Conservation (phyloP, 2,113 vertebrate species). For the Caloenas nicobarica region DNA sequence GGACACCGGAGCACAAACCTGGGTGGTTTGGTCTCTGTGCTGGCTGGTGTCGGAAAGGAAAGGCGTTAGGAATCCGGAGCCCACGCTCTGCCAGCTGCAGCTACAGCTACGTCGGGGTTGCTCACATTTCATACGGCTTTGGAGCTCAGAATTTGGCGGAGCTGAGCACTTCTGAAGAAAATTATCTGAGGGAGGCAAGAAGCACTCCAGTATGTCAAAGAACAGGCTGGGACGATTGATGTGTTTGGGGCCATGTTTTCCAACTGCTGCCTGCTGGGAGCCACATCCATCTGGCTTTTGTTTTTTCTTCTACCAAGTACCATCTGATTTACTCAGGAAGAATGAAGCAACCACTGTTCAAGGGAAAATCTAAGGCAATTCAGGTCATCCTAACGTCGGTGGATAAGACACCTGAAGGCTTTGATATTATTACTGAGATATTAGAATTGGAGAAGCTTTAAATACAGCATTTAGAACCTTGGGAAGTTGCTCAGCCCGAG, state of each 20-base stretch:
- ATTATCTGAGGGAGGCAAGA: slow-evolving; percentile 27
- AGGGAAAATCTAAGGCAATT: slow-evolving; percentile 11
- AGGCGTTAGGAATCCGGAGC: neutral
- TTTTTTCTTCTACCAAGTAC: neutral
- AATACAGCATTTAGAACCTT: neutral
- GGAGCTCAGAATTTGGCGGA: neutral
- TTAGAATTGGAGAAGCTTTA: neutral
- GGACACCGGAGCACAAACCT: neutral
- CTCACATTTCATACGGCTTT: neutral
- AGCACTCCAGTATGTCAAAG: neutral
- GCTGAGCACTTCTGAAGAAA: neutral
- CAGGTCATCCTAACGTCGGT: neutral
- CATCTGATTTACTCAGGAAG: slow-evolving; percentile 14
- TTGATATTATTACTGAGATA: slow-evolving; percentile 21
- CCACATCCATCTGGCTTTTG: slow-evolving; percentile 31
- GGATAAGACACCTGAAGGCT: neutral
- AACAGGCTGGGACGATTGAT: neutral
- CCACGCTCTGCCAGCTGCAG: neutral
- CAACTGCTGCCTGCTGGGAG: slow-evolving; percentile 23
- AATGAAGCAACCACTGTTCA: neutral
- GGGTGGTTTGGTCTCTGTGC: neutral
- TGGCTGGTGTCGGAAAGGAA: neutral
- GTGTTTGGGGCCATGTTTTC: slow-evolving; percentile 26
- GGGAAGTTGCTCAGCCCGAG: neutral
- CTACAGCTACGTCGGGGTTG: neutral